Base-by-base conservation (phyloP, 2,888 invertebrate genomes). In the Drosophila siamana region DNA sequence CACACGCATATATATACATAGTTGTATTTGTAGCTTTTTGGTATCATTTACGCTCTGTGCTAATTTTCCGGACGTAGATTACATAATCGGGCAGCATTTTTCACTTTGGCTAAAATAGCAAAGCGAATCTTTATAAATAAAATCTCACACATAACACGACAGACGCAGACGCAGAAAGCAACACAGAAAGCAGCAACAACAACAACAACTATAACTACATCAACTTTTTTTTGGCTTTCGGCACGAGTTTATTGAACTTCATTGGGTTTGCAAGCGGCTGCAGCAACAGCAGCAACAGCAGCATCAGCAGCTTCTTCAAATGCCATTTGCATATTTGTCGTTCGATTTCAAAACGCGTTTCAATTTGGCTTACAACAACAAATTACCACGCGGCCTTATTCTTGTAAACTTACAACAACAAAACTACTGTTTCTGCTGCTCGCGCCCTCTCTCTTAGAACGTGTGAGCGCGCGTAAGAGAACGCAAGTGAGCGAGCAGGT, bases 371-470 rank as follows among this genome's bases (percentile, higher is more conserved):
- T 57, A 28, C 28, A 28, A 28, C 28, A 28, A 28, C 8, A 28
- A 65, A 72, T 30, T 62, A 73, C 63, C 74, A 75, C 75, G 75
- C 70, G 74, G 70, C 64, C 63, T 62, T 77, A 28, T 65, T 79
- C 62, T 82, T 81, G 80, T 82, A 85, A 79, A 66, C 19, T 79
- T 80, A 85, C 74, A 85, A 19, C 61, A 78, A 47, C 52, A 67
- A 52, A 55, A 59, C 26, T 41, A 51, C 50, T 43, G 16, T n/a
- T n/a, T n/a, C 48, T 56, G 15, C 33, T 51, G 74, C 61, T 67
- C 77, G 54, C 51, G 24, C 40, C 51, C 22, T 38, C 61, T 67
- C 77, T 54, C 51, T 15, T 2, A 16, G 38, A 33, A n/a, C n/a
- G 19, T 19, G 19, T 19, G 38, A 61, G 54, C 22, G 57, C 19